Evolutionary conservation across 2,113 vertebrate genomes (phyloP), one percentile per base, ranked within the genome.

Genomic region (Otolemur garnettii): DNA sequence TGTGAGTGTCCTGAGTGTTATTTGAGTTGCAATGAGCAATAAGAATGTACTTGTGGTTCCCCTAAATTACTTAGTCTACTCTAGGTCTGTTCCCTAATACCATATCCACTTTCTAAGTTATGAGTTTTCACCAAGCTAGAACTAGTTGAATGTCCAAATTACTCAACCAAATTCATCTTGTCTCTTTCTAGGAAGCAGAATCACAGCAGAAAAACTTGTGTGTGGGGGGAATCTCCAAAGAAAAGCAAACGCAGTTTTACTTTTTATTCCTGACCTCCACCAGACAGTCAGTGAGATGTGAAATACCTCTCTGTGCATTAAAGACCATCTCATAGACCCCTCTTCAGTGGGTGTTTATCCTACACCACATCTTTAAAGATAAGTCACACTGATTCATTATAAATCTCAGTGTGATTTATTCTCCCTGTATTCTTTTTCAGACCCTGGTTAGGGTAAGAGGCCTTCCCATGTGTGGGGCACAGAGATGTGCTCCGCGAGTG

Each of bases 401-500:
- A 22, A 38, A 28, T 26, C 53, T 59, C 57, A 10, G 21, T 0
- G 0, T 33, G 45, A 19, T 66, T 85, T n/a, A 10, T 21, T 69
- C 82, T 60, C 8, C 59, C 8, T 18, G n/a, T 17, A 6, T 60
- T 78, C 45, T 66, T 50, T 14, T 84, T 55, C 38, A 5, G 21
- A 19, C 42, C 35, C 35, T 66, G 18, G 3, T 3, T 26, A 74
- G n/a, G 22, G 28, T 24, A 8, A 64, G 33, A 2, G 8, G 26
- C 26, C 4, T 33, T 38, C 50, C 10, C 3, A 4, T 24, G 5
- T n/a, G 10, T 74, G 33, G 30, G 30, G 53, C 35, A 8, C 42
- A 62, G 57, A 45, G 19, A 42, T 55, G 60, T 0, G 6, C 55
- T 35, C 26, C 0, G 38, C 2, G 77, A 75, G 64, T 0, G 0